Base-by-base conservation (phyloP, 2,888 invertebrate genomes). In the Melanophora roralis region DNA sequence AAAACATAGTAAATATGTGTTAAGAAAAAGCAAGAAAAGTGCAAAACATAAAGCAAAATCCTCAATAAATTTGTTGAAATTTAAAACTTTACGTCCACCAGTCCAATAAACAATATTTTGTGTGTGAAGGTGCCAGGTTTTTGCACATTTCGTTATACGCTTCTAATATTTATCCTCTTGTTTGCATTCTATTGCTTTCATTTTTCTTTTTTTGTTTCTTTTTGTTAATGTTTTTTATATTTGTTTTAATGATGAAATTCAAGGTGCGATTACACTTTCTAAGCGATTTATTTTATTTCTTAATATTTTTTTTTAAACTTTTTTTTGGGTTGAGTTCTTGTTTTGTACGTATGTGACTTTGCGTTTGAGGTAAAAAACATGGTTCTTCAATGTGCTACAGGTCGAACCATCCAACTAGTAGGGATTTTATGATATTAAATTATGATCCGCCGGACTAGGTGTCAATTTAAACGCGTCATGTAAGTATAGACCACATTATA, bases 181-280 rank as follows among this genome's bases (percentile, higher is more conserved):
- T 74, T 79, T 74, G 71, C 75, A 55, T 76, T 65, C 64, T 71
- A 75, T 65, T 75, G 60, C 65, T 74, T 65, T 59, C 5, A 38
- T 1, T 62, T 62, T 53, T 67, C 60, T 55, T 23, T 19, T 55
- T n/a, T 51, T 19, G 32, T 69, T 34, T 9, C 16, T 21, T 45
- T 40, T 16, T 51, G 14, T 19, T 14, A 47, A 68, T 11, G 14
- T 62, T 60, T 67, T 68, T 68, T 64, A 32, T 53, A 57, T 62
- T 57, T 65, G 57, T 71, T 71, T 69, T 71, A 77, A 77, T 77
- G 69, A 76, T 64, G 64, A 71, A 71, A 69, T 77, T 77, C 59
- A 81, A 83, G 83, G 83, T 83, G 82, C 80, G 82, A 82, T 83
- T 83, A 83, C 78, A 83, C 78, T 83, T 83, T 83, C 83, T 82